These are phyloP conservation scores for Phrynocephalus vlangalii DNA, from an alignment of 2,797 vertebrate species.

Conservation along the genomic window DNA sequence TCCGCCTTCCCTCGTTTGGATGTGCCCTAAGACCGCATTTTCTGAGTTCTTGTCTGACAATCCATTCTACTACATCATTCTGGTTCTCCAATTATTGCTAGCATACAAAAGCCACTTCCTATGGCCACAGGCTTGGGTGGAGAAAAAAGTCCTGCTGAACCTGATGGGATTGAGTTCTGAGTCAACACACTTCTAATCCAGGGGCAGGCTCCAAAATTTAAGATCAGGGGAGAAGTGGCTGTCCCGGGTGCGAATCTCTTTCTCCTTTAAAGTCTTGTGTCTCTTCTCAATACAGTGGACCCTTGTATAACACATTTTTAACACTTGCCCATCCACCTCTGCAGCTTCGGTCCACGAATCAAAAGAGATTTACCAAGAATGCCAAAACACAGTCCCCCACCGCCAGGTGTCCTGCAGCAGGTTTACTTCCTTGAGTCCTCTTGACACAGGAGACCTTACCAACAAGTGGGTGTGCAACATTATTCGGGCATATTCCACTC, in stretches of 20 bases:
- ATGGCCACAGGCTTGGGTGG: not conserved
- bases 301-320: too few relatives aligned
- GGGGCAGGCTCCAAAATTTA: not conserved
- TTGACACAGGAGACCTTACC: fast-evolving
- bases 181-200: not conserved
- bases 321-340: not conserved
- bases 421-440: not conserved
- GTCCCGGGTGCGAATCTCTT: not conserved
- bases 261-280: not conserved
- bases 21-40: too few relatives aligned
- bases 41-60: too few relatives aligned
- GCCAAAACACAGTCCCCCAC: not conserved
- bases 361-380: not conserved
- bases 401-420: not conserved
- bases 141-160: not conserved
- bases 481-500: slow-evolving; percentile 6
- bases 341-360: not conserved
- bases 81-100: not conserved
- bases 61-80: too few relatives aligned
- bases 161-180: not conserved
- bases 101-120: not conserved
- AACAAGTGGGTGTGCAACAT: not conserved
- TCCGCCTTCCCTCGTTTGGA: too few relatives aligned
- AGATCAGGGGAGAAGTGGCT: not conserved
- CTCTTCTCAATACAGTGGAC: not conserved